These are phyloP conservation scores for Pogonus chalceus DNA, from an alignment of 1,140 invertebrate species.

Conservation along the genomic window DNA sequence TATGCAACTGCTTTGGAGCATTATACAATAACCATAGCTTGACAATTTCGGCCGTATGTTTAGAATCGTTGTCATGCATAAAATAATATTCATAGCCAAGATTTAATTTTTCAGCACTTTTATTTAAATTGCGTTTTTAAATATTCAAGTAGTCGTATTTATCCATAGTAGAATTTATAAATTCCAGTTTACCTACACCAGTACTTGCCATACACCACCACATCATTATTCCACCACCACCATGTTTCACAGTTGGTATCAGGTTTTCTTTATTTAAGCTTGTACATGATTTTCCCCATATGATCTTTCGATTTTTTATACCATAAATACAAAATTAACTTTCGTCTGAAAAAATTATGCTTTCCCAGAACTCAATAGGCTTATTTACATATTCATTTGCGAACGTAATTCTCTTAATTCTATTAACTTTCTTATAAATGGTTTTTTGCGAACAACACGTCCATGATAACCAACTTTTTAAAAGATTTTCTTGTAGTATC, in stretches of 20 bases:
- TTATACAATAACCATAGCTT: constrained; percentile 15
- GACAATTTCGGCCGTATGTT: constrained; percentile 23
- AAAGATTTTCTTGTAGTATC: too few species aligned
- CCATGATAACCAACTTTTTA: neutral
- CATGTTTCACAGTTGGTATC: too few species aligned
- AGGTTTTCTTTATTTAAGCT: constrained; percentile 10
- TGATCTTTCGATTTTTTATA: constrained; percentile 13
- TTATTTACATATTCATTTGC: constrained; percentile 8
- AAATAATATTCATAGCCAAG: constrained; percentile 17
- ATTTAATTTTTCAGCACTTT: constrained; percentile 18
- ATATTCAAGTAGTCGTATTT: constrained; percentile 17
- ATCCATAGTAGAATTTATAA: constrained; percentile 31
- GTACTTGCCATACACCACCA: constrained; percentile 30
- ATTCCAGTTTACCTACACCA: constrained; percentile 25
- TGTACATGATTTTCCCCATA: constrained; percentile 15
- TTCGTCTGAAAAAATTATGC: constrained; percentile 14
- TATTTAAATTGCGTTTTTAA: constrained; percentile 19
- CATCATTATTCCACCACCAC: constrained; percentile 28
- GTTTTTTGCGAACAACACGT: too few species aligned
- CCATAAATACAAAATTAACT: constrained; percentile 17
- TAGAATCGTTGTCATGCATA: constrained; percentile 24
- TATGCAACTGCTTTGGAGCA: constrained; percentile 10
- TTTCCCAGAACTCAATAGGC: constrained; percentile 11
- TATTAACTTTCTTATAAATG: constrained; percentile 2
- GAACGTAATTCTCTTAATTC: constrained; percentile 11